These are phyloP conservation scores for Sitodiplosis mosellana DNA, from an alignment of 1,140 invertebrate species.

Conservation along the genomic window DNA sequence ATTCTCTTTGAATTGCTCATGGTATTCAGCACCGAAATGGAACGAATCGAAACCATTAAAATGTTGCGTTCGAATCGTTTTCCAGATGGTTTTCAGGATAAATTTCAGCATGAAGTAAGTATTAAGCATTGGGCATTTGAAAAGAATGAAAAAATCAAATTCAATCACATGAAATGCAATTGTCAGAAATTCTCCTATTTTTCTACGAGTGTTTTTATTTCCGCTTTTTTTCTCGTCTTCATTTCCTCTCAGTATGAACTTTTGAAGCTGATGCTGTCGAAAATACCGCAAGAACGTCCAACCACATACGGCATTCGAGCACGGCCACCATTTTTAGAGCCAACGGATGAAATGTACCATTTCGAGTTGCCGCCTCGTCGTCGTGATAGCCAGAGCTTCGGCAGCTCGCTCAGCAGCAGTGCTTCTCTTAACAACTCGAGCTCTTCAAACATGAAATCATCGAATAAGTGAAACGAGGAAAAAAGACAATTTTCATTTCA, in stretches of 20 bases:
- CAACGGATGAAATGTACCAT: not conserved
- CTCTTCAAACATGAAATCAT: no score
- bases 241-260: slow-evolving; percentile 42
- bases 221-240: not conserved
- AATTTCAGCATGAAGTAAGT: slow-evolving; percentile 50
- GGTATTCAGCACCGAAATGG: slow-evolving; percentile 80
- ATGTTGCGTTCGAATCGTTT: slow-evolving; percentile 45
- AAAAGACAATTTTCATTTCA: no score
- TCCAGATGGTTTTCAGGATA: slow-evolving; percentile 42
- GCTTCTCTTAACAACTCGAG: not conserved
- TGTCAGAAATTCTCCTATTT: not conserved
- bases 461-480: no score
- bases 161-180: slow-evolving; percentile 3
- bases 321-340: not conserved
- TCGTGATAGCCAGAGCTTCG: slow-evolving; percentile 5
- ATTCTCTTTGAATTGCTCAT: slow-evolving; percentile 84
- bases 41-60: slow-evolving; percentile 47
- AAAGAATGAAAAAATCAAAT: slow-evolving; percentile 1
- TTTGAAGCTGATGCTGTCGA: slow-evolving; percentile 55
- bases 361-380: not conserved
- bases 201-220: not conserved
- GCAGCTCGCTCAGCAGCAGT: not conserved
- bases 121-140: no score
- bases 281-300: slow-evolving; percentile 50
- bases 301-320: slow-evolving; percentile 46